These are phyloP conservation scores for Artemisiospiza belli DNA, from an alignment of 2,113 vertebrate genomes.

Conservation along the genomic window DNA sequence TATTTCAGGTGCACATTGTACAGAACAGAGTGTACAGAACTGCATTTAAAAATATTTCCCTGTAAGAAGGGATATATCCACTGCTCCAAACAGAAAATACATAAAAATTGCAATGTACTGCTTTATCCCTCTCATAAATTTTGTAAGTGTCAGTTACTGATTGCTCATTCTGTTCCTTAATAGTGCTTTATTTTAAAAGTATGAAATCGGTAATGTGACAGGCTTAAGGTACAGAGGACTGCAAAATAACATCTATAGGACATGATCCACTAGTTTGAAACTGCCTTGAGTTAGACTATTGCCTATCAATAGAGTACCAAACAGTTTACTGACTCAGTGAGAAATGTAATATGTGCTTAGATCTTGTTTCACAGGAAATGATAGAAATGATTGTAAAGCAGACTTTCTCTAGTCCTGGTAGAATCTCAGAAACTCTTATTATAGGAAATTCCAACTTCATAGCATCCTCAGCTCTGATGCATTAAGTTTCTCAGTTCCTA, in stretches of 20 bases:
- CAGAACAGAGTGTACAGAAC: not conserved
- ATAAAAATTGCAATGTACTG: not conserved
- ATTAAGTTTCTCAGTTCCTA: constrained; percentile 22
- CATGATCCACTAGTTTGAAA: not conserved
- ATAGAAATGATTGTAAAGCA: constrained; percentile 1
- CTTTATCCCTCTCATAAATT: not conserved
- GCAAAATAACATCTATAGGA: not conserved
- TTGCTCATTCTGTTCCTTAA: not conserved
- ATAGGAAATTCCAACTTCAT: not conserved
- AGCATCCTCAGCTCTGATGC: not conserved
- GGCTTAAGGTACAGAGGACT: not conserved
- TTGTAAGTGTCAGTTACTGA: not conserved
- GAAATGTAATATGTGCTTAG: not conserved
- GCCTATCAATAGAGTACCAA: not conserved
- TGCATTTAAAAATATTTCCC: not conserved
- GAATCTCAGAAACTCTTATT: constrained; percentile 14
- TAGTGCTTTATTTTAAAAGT: not conserved
- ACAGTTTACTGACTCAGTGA: not conserved
- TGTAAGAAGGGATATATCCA: not conserved
- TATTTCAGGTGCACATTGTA: not conserved
- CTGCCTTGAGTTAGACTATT: not conserved
- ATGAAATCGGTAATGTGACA: not conserved
- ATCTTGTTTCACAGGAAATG: not conserved
- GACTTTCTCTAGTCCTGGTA: not conserved
- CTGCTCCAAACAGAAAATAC: not conserved